Conservation (phyloP, 2,797 vertebrate genomes). For the Pagetopsis macropterus region DNA sequence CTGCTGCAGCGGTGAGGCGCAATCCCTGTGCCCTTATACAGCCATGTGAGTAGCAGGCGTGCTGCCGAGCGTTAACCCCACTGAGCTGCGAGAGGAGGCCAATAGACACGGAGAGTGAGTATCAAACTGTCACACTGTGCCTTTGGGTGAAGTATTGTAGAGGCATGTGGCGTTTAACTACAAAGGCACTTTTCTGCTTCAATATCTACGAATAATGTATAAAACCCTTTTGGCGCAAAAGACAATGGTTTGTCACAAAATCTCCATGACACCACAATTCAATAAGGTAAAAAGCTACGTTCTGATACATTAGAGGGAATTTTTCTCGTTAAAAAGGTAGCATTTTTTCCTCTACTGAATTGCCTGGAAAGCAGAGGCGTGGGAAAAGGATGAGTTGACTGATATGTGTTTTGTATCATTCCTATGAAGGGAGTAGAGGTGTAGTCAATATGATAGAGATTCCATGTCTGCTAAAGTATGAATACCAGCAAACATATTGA, state of each 20-base stretch:
- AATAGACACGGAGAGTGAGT: conserved; percentile 45
- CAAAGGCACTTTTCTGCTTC: conserved; percentile 9
- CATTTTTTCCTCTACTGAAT: conserved; percentile 2
- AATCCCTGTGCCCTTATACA: conserved; percentile 86
- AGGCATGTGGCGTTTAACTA: conserved; percentile 64
- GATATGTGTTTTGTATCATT: conserved; percentile 14
- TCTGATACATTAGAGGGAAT: background rate
- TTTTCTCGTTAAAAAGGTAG: conserved; percentile 4
- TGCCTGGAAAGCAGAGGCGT: background rate
- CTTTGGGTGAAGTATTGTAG: conserved; percentile 41
- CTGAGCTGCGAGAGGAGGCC: conserved; percentile 45
- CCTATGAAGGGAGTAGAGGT: conserved; percentile 4
- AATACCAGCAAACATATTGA: background rate
- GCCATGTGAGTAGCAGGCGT: conserved; percentile 80
- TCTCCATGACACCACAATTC: background rate
- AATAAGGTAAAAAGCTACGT: background rate
- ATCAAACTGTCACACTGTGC: conserved; percentile 18
- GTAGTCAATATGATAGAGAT: background rate
- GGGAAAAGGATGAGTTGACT: conserved; percentile 17
- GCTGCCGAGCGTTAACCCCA: conserved; percentile 63
- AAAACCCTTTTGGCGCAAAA: background rate
- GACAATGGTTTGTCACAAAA: background rate
- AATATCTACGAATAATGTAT: background rate
- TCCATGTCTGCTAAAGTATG: conserved; percentile 5
- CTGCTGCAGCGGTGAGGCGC: conserved; percentile 58